Base-by-base conservation (phyloP, 2,797 vertebrate species). In the Tarsius wallacei region DNA sequence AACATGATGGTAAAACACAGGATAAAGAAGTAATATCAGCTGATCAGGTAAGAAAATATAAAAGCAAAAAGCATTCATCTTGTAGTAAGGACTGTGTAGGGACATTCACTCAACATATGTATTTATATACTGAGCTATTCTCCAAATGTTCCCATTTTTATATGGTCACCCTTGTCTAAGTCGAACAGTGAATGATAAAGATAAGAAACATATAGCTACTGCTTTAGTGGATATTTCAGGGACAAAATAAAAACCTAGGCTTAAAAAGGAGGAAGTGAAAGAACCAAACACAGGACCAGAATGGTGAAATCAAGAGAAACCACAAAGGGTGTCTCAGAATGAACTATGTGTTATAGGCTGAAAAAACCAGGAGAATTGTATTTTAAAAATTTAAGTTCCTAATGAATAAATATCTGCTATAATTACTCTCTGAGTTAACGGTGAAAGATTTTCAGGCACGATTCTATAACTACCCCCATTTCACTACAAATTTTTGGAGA, bases 281-380 rank as follows among this genome's bases (percentile, higher is more conserved):
- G 57, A 94, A 73, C 12, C 42, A 91, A 81, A 12, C 26, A 73
- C 22, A 9, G 19, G 14, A 85, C 9, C 5, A 55, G 90, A 88
- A 94, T 61, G 91, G 33, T 49, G 84, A 87, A 86, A 71, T n/a
- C 28, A 96, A 94, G 33, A 47, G 61, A 96, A 95, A 77, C 42
- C 55, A 47, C 26, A 83, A 81, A 89, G 13, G 12, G 16, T 49
- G 10, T 86, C 28, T 94, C 70, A 88, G 47, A 88, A 78, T 84
- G 59, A 97, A 95, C 31, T 78, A 73, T 53, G 80, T 86, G 47
- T 55, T 95, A 28, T 5, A 87, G 61, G 74, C 33, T 88, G 31
- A 86, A 94, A 90, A 95, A 94, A 81, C 11, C 5, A 0, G 57
- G 66, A 87, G 22, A 88, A 95, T 87, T 42, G 82, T 68, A 78